Conservation (phyloP, 2,888 invertebrate genomes). For the Leptinotarsa tumamoca region DNA sequence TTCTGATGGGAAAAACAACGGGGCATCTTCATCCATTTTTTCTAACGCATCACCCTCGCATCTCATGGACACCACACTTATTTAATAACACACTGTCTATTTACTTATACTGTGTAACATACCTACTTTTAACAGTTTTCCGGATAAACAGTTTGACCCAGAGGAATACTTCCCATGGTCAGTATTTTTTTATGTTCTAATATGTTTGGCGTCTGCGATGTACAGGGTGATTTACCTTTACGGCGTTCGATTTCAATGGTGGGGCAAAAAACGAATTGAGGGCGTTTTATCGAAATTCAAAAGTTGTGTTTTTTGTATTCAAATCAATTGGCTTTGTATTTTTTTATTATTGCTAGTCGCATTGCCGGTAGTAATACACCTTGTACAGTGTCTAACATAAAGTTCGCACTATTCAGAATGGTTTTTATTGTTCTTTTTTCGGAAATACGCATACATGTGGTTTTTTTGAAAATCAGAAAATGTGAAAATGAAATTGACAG, state of each 20-base stretch:
- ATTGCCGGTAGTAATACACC: not conserved
- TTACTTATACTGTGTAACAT: constrained; percentile 36
- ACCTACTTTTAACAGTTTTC: constrained; percentile 73
- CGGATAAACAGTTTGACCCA: constrained; percentile 81
- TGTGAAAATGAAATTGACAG: too few species aligned
- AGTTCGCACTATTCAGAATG: not conserved
- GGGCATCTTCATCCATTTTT: not conserved
- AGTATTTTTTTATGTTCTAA: constrained; percentile 68
- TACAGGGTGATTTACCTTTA: constrained; percentile 8
- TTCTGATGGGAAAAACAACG: constrained; percentile 9
- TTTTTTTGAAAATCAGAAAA: not conserved
- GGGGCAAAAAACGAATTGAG: not conserved
- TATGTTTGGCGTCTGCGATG: constrained; percentile 16
- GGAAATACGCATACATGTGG: not conserved
- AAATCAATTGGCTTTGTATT: not conserved
- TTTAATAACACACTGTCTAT: constrained; percentile 26
- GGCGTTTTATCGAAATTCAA: not conserved
- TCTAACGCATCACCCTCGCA: constrained; percentile 14
- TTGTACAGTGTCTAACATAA: not conserved
- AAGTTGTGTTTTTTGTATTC: not conserved
- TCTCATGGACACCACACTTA: constrained; percentile 17
- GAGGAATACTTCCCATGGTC: constrained; percentile 86
- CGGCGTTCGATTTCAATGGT: not conserved
- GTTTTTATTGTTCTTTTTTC: not conserved
- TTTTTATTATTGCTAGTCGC: not conserved